These are phyloP conservation scores for Elymnias hypermnestra DNA, from an alignment of 1,140 invertebrate genomes.

Conservation along the genomic window DNA sequence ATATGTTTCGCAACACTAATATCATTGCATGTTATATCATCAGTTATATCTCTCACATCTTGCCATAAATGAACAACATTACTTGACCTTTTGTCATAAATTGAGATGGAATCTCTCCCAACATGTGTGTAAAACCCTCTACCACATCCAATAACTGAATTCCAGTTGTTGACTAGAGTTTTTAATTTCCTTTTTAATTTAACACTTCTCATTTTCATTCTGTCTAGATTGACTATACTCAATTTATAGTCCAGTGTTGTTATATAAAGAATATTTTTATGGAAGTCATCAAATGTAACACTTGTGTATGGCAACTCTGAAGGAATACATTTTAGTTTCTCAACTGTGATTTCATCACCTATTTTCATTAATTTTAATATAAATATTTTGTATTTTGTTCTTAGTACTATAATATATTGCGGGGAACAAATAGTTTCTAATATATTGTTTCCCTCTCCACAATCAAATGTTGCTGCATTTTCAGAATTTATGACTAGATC, in stretches of 20 bases:
- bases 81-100: conserved; percentile 58
- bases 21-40: conserved; percentile 46
- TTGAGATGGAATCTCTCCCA: conserved; percentile 32
- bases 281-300: conserved; percentile 55
- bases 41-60: conserved; percentile 35
- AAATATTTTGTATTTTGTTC: conserved; percentile 49
- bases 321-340: conserved; percentile 41
- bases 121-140: conserved; percentile 44
- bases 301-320: conserved; percentile 48
- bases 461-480: conserved; percentile 32
- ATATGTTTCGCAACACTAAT: conserved; percentile 42
- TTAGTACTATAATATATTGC: conserved; percentile 42
- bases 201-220: conserved; percentile 41
- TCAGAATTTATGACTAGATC: conserved; percentile 28
- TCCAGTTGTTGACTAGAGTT: conserved; percentile 51
- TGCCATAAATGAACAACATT: conserved; percentile 31
- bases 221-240: conserved; percentile 55
- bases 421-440: conserved; percentile 47
- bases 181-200: conserved; percentile 31
- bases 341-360: conserved; percentile 31
- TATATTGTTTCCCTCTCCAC: conserved; percentile 40
- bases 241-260: conserved; percentile 45
- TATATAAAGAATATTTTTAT: conserved; percentile 58
- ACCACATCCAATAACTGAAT: conserved; percentile 38
- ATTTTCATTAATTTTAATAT: conserved; percentile 38